Percentiles rank a stretch among this genome's conserved stretches.
Conservation (phyloP, 23 tunicate species). For the Styela clava region DNA sequence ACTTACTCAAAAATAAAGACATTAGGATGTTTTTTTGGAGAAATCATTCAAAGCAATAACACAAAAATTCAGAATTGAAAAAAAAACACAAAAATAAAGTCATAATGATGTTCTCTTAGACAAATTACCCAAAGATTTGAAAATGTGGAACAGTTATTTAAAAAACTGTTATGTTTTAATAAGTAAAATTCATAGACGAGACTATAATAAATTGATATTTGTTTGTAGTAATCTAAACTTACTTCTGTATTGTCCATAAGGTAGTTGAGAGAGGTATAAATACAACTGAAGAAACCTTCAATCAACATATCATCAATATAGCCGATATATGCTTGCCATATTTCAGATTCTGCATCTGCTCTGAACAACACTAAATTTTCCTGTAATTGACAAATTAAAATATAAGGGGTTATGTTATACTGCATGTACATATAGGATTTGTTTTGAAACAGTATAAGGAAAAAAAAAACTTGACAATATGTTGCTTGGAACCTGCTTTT, state of each 20-base stretch:
- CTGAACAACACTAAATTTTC: conserved; percentile 68
- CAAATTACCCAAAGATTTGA: neutral
- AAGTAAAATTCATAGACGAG: too few species aligned
- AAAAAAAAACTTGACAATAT: neutral
- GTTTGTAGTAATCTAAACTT: neutral
- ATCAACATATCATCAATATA: conserved; percentile 93
- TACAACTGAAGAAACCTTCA: conserved; percentile 92
- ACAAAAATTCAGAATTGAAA: too few species aligned
- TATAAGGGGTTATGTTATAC: too few species aligned
- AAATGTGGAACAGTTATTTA: conserved; percentile 9
- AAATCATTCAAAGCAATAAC: too few species aligned
- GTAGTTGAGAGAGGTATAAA: conserved; percentile 75
- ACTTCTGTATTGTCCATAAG: conserved; percentile 91
- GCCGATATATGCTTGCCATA: conserved; percentile 79
- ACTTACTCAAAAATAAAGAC: too few species aligned
- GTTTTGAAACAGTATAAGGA: neutral
- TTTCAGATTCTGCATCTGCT: conserved; percentile 57
- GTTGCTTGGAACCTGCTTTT: neutral
- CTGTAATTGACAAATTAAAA: too few species aligned
- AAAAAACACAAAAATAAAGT: too few species aligned
- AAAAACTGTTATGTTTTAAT: too few species aligned
- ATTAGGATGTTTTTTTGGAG: too few species aligned
- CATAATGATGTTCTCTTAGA: too few species aligned
- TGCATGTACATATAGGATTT: neutral
- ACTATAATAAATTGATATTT: neutral